Percentiles rank a stretch among this genome's conserved stretches.
phyloP scores from a whole-genome alignment of 2,797 vertebrate genomes.

The Chloroceryle inda region DNA sequence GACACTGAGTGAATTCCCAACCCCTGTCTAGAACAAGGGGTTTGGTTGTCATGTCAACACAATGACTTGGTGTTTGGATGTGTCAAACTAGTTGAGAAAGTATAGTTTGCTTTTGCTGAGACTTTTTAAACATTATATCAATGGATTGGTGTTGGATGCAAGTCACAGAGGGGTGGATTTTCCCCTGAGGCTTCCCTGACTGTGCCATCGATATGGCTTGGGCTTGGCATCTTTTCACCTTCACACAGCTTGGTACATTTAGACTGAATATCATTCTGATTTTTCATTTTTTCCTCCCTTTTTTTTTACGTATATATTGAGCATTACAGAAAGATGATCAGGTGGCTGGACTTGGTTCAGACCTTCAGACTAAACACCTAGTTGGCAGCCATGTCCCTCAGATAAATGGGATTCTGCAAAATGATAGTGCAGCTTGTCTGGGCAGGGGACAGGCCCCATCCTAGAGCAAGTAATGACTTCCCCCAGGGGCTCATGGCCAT shows the following conservation, averaged over 20 bases:
- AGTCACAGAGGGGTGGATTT: not conserved
- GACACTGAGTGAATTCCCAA: not conserved
- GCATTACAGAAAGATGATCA: not conserved
- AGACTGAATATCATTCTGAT: not conserved
- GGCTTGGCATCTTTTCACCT: not conserved
- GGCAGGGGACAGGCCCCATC: not conserved
- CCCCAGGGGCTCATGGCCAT: not conserved
- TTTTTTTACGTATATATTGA: not conserved
- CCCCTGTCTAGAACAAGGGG: not conserved
- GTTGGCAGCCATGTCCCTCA: accelerated
- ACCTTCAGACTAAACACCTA: not conserved
- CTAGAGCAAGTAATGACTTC: not conserved
- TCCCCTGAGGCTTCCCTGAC: not conserved
- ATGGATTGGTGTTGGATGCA: not conserved
- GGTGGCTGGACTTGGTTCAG: not conserved
- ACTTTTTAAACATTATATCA: not conserved
- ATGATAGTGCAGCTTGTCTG: not conserved
- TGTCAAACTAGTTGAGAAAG: not conserved
- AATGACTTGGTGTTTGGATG: not conserved
- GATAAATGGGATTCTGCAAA: not conserved
- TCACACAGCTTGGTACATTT: not conserved
- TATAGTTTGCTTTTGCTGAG: not conserved
- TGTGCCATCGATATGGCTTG: not conserved
- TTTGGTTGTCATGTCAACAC: not conserved
- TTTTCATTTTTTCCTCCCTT: not conserved